These are phyloP conservation scores for Pristionchus mayeri DNA, from an alignment of 2,888 invertebrate genomes.

Conservation along the genomic window DNA sequence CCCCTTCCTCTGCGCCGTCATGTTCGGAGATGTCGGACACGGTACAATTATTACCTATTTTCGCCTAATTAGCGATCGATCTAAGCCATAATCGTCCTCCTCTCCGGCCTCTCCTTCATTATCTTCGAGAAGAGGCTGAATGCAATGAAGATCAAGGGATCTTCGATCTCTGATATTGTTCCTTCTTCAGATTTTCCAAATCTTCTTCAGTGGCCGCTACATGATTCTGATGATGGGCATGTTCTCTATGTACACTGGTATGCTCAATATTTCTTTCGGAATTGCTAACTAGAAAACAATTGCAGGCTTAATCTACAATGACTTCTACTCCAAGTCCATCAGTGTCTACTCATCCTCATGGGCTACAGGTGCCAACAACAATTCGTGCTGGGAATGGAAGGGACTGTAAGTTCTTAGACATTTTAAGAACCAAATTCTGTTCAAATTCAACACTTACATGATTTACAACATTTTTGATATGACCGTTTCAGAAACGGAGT, in stretches of 20 bases:
- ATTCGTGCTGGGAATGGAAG: conserved; percentile 24
- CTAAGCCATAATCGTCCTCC: conserved; percentile 86
- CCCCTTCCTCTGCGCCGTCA: conserved; percentile 96
- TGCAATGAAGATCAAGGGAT: conserved; percentile 69
- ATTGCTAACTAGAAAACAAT: neutral
- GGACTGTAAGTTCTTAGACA: neutral
- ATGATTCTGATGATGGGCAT: conserved; percentile 86
- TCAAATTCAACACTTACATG: neutral
- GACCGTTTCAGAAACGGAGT: neutral
- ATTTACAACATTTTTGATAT: neutral
- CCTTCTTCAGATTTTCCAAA: conserved; percentile 92
- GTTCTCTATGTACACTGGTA: conserved; percentile 76
- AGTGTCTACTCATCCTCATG: conserved; percentile 88
- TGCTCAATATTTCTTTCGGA: neutral
- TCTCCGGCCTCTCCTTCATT: conserved; percentile 95
- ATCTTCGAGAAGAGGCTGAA: conserved; percentile 89
- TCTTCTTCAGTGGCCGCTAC: conserved; percentile 97
- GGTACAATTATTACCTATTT: conserved; percentile 80
- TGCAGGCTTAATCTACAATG: conserved; percentile 96
- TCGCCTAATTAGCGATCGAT: neutral
- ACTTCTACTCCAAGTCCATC: conserved; percentile 94
- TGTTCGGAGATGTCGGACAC: conserved; percentile 98
- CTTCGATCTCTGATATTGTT: neutral
- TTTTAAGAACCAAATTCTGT: neutral
- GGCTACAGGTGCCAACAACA: conserved; percentile 47